Conservation (phyloP, 2,888 invertebrate species). For the Meandrusa payeni region DNA sequence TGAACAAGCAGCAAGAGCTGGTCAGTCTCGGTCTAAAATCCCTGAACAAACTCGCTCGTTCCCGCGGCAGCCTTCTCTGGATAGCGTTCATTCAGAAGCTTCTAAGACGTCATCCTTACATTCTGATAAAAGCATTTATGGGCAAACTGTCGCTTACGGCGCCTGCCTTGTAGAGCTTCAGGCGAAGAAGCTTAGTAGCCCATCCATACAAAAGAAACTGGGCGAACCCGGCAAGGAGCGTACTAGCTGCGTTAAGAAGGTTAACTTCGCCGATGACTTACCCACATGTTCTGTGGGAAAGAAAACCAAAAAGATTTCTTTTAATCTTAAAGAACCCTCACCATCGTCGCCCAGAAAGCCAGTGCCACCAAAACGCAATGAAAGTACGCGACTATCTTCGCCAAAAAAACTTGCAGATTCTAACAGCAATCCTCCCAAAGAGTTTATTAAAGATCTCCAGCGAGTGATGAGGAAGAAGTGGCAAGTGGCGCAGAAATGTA, state of each 20-base stretch:
- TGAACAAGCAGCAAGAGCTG: conserved; percentile 56
- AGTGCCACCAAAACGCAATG: conserved; percentile 88
- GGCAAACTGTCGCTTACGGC: conserved; percentile 58
- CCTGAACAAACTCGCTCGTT: conserved; percentile 61
- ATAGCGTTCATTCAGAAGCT: conserved; percentile 76
- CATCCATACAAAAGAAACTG: conserved; percentile 53
- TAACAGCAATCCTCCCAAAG: conserved; percentile 87
- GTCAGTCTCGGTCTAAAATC: conserved; percentile 59
- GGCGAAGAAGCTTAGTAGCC: conserved; percentile 69
- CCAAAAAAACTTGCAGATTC: conserved; percentile 89
- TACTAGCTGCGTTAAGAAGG: conserved; percentile 69
- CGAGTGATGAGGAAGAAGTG: conserved; percentile 96
- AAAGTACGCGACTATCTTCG: conserved; percentile 86
- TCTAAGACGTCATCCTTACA: conserved; percentile 67
- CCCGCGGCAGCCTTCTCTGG: conserved; percentile 79
- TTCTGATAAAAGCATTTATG: conserved; percentile 63
- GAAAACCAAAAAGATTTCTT: conserved; percentile 84
- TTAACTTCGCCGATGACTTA: conserved; percentile 83
- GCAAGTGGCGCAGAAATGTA: conserved; percentile 96
- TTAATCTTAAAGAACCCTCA: conserved; percentile 76
- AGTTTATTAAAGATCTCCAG: conserved; percentile 93
- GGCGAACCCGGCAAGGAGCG: conserved; percentile 59
- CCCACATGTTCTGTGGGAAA: conserved; percentile 72
- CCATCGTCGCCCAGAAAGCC: conserved; percentile 85
- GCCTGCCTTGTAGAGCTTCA: conserved; percentile 82